Evolutionary conservation across 2,797 vertebrate genomes (phyloP).

Genomic region (Rhincodon typus): DNA sequence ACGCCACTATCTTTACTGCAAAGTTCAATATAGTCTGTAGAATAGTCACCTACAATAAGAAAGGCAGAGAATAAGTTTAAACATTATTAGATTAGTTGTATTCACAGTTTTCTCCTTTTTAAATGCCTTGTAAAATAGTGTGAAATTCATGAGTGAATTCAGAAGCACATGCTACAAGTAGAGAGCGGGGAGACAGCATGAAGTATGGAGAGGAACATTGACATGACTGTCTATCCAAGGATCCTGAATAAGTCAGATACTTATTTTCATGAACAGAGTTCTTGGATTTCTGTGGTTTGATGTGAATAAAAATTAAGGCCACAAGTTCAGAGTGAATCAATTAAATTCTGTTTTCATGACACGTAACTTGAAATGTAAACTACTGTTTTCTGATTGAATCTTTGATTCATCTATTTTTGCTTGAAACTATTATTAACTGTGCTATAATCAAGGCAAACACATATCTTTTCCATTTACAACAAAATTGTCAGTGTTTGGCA

Average conservation of each 20-base stretch:
- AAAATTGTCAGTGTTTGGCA: too few relatives aligned
- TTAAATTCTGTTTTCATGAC: neutral
- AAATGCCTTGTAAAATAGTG: neutral
- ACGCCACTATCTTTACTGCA: neutral
- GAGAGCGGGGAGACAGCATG: neutral
- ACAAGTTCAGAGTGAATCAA: neutral
- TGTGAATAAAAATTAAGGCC: neutral
- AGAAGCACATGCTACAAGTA: neutral
- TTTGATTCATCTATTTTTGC: neutral
- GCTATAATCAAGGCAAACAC: neutral
- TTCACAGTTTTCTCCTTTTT: too few relatives aligned
- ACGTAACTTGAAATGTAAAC: neutral
- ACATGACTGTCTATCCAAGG: neutral
- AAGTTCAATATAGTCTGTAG: neutral
- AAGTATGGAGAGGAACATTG: neutral
- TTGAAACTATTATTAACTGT: neutral
- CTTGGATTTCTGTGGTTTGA: neutral
- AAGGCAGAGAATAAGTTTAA: neutral
- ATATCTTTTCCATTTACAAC: neutral
- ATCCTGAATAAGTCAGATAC: neutral
- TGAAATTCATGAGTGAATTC: neutral
- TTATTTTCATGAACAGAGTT: neutral
- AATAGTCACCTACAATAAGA: neutral
- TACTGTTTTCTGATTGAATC: neutral
- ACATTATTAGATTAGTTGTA: neutral